A percentile compares a stretch with the other conserved stretches of the same genome.
phyloP scores from a whole-genome alignment of 2,113 vertebrate genomes.

The Athene noctua region DNA sequence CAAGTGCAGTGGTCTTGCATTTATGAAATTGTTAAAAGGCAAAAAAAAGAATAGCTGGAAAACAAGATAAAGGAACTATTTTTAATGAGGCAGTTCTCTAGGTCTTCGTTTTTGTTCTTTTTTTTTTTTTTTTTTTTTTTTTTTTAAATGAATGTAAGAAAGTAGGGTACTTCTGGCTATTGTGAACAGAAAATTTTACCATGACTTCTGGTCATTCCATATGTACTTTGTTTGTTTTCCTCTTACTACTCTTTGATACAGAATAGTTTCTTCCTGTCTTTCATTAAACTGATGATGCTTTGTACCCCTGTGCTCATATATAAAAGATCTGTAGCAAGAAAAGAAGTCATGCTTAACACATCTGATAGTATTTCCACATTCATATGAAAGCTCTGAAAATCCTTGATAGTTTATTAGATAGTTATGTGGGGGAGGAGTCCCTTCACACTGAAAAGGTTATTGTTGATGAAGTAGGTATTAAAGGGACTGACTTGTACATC shows the following conservation, averaged over 20 bases:
- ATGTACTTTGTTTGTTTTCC: slow-evolving; percentile 51
- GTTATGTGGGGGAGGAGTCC: neutral
- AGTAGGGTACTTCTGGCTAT: slow-evolving; percentile 9
- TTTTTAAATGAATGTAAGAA: neutral
- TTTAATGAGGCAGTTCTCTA: neutral
- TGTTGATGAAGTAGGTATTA: slow-evolving; percentile 39
- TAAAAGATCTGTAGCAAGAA: slow-evolving; percentile 21
- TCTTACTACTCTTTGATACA: slow-evolving; percentile 41
- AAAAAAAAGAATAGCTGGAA: neutral
- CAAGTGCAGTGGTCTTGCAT: neutral
- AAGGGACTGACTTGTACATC: neutral
- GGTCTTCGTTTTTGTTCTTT: neutral
- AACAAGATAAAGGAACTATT: neutral
- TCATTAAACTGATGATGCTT: slow-evolving; percentile 43
- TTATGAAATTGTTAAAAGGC: neutral
- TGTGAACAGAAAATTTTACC: neutral
- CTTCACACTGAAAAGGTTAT: slow-evolving; percentile 24
- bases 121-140: neutral
- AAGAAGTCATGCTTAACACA: slow-evolving; percentile 45
- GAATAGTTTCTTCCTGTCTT: slow-evolving; percentile 58
- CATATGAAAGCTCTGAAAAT: slow-evolving; percentile 27
- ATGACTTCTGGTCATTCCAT: slow-evolving; percentile 30
- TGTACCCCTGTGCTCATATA: neutral
- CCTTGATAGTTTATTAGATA: slow-evolving; percentile 24
- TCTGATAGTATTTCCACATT: slow-evolving; percentile 23